Evolutionary conservation across 2,888 invertebrate species (phyloP), one percentile per base, ranked within the genome.

Genomic region (Hyposoter didymator): DNA sequence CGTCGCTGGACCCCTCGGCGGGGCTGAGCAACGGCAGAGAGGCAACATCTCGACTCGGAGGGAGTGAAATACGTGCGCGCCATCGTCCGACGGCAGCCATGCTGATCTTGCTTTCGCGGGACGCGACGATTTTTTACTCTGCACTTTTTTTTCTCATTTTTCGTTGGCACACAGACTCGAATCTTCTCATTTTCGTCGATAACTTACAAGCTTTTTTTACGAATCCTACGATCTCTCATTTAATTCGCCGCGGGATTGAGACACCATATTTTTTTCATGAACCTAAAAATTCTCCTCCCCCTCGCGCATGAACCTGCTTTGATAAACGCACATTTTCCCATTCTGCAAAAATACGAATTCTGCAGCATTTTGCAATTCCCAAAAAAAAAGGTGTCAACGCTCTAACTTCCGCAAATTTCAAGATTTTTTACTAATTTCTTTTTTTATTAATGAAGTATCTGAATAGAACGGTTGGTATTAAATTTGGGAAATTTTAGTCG

Each of bases 31-130:
- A 75, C 72, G 43, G 75, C 84, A 84, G 82, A 88, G 74, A 35
- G 6, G 85, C 85, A 84, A 88, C 84, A 87, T 84, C 84, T 55
- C 78, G 69, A 86, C 85, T 49, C 84, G 83, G 79, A 86, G 88
- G 82, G 87, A 64, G 78, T 45, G 87, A 86, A 88, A 87, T 55
- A 82, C 81, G 73, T 84, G 85, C 52, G 82, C 90, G 89, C 91
- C 91, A 90, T 91, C 89, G 83, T 87, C 90, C 91, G 90, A 90
- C 91, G 91, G 91, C 91, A 87, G 91, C 91, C 91, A 91, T 91
- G 81, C 83, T 83, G 84, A 62, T 62, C 32, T 35, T 64, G 64
- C 66, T 19, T 17, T 3, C 62, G 67, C 45, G 14, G 59, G 49
- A 81, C 73, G 62, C 70, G 64, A 72, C 22, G 47, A 62, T 84